Evolutionary conservation across 2,113 vertebrate species (phyloP).

Genomic region (Picathartes gymnocephalus): DNA sequence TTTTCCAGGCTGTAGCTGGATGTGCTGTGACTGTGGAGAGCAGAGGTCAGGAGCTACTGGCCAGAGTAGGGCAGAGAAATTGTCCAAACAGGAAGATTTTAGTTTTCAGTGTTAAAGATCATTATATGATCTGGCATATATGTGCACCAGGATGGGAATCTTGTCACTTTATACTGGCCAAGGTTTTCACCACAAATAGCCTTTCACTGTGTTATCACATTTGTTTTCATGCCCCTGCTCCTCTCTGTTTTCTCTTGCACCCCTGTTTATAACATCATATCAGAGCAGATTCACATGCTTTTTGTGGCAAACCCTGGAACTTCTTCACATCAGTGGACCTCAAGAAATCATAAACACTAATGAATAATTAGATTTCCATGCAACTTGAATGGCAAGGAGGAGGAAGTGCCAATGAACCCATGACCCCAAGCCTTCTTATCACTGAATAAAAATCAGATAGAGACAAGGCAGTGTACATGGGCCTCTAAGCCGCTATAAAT

Average conservation of each 20-base stretch:
- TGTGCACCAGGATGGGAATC: not conserved
- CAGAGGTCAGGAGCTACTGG: not conserved
- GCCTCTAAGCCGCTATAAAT: slow-evolving; percentile 58
- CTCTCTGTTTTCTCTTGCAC: not conserved
- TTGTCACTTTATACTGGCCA: rapidly evolving
- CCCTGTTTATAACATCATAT: not conserved
- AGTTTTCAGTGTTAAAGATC: not conserved
- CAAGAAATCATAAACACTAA: not conserved
- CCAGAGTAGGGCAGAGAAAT: not conserved
- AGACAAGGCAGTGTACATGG: slow-evolving; percentile 39
- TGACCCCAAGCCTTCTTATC: slow-evolving; percentile 45
- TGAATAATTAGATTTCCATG: not conserved
- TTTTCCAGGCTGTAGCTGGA: not conserved
- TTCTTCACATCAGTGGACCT: not conserved
- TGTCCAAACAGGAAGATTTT: not conserved
- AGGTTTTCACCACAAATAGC: not conserved
- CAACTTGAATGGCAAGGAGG: not conserved
- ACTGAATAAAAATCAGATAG: slow-evolving; percentile 50
- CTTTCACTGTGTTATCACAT: not conserved
- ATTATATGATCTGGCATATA: not conserved
- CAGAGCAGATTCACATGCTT: not conserved
- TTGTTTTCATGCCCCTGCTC: not conserved
- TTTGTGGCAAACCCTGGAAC: not conserved
- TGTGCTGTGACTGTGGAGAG: not conserved
- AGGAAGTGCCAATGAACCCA: not conserved